Base-by-base conservation (phyloP, 2,113 vertebrate genomes). In the Cranoglanis bouderius region DNA sequence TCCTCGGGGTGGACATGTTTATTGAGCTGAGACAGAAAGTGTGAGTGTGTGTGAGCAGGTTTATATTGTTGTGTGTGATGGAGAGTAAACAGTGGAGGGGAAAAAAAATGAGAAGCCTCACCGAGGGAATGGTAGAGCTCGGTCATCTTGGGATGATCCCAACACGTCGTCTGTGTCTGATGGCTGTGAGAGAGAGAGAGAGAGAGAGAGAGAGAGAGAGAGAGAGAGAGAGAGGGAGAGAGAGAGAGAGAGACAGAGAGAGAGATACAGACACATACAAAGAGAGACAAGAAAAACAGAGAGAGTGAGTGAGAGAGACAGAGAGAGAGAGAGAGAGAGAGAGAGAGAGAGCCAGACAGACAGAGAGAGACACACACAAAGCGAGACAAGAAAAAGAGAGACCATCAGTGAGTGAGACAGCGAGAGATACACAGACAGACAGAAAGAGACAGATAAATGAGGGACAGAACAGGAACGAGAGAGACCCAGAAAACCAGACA, bases 101-200 rank as follows among this genome's bases (percentile, higher is more conserved):
- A 43, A 10, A 77, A 49, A 51, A n/a, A 77, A 26, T 35, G 67
- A 78, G 5, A 43, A 67, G 19, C 26, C 90, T 46, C 91, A 97
- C 97, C 96, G 70, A 97, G 93, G 21, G 96, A 97, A 29, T 97
- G 96, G 90, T 97, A 97, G 21, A 97, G 96, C 81, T 97, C 96
- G 0, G 95, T 96, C 97, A 97, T 97, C 93, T 96, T 97, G 24
- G 97, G 97, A 90, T 97, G 96, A 93, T 97, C 96, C 97, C 97
- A 97, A 86, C 96, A 96, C 49, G 97, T 97, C 7, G 96, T 97
- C 90, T 97, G 96, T 35, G 96, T 97, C 90, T 97, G 94, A 91
- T 97, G 97, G 90, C 97, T 97, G 32, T 40, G 57, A 89, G 32
- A 67, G 21, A 65, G 26, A 65, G 24, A 65, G 70, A 40, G 12